Base-by-base conservation (phyloP, 2,113 vertebrate species). In the Pseudopodoces humilis region DNA sequence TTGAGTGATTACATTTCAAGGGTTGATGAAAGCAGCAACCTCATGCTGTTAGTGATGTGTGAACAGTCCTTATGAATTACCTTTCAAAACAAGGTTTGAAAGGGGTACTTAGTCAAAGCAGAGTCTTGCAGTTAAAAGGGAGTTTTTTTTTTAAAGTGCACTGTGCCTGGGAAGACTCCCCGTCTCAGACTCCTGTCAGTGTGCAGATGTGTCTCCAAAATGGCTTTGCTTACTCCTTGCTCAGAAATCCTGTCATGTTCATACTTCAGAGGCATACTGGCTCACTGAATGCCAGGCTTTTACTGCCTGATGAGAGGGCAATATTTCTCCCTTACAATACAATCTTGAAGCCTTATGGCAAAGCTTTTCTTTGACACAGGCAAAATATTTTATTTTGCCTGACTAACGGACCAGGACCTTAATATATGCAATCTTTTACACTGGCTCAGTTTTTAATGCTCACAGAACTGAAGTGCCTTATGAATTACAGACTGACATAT, bases 371-470 rank as follows among this genome's bases (percentile, higher is more conserved):
- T 71, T 90, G 85, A 85, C 65, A 85, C 59, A 74, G 33, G 72
- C 69, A 94, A 91, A 92, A 82, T 94, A 91, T 60, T 91, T 84
- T 84, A 88, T 84, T 96, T 92, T 89, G 13, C 44, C 65, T 84
- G 68, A 67, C 37, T 81, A 53, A 71, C 37, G 64, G 55, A 77
- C 75, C 47, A 41, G 62, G 30, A 67, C 49, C 14, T 64, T 78
- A 94, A 91, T 83, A 78, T 63, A 95, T 81, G 69, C 80, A 88
- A n/a, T 77, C 47, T 91, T 95, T 92, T 64, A 91, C 75, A 69
- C 56, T 83, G 74, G 28, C 39, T 76, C 25, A 46, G 41, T 55
- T 89, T 94, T 91, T 92, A 92, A 89, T 35, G 58, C 37, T 85
- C 58, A 62, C 22, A 58, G 53, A 82, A 72, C 37, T 86, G 62